Percentiles rank a stretch among this genome's conserved stretches.
Conservation (phyloP, 2,888 invertebrate species). For the Holacanthella duospinosa region DNA sequence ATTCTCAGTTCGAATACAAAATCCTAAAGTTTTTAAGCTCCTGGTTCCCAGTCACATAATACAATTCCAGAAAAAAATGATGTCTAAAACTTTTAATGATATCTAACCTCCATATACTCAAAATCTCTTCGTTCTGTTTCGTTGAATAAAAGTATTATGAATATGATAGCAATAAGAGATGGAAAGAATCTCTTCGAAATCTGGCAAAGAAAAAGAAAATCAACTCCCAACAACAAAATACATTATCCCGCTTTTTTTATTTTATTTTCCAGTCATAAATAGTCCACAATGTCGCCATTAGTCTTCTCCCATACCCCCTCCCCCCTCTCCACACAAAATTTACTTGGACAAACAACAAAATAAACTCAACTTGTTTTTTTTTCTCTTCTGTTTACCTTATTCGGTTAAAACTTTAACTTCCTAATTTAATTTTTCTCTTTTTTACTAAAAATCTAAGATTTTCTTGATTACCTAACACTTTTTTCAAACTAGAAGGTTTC, state of each 20-base stretch:
- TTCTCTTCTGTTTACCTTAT: neutral
- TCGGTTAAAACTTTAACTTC: neutral
- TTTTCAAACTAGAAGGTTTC: neutral
- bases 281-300: neutral
- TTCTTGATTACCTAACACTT: too few species aligned
- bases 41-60: too few species aligned
- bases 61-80: neutral
- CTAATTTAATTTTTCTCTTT: neutral
- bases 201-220: neutral
- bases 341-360: neutral
- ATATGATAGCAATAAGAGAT: neutral
- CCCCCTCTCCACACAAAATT: neutral
- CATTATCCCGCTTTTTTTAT: neutral
- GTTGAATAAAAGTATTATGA: neutral
- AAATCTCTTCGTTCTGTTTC: neutral
- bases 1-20: too few species aligned
- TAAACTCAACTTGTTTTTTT: too few species aligned
- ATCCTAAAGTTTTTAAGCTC: too few species aligned
- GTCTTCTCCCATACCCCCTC: neutral
- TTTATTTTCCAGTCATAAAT: neutral
- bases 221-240: neutral
- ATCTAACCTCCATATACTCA: neutral
- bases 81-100: neutral
- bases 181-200: neutral
- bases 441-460: neutral